These are phyloP conservation scores for Drosophila seclusa DNA, from an alignment of 2,888 invertebrate genomes.

Conservation along the genomic window DNA sequence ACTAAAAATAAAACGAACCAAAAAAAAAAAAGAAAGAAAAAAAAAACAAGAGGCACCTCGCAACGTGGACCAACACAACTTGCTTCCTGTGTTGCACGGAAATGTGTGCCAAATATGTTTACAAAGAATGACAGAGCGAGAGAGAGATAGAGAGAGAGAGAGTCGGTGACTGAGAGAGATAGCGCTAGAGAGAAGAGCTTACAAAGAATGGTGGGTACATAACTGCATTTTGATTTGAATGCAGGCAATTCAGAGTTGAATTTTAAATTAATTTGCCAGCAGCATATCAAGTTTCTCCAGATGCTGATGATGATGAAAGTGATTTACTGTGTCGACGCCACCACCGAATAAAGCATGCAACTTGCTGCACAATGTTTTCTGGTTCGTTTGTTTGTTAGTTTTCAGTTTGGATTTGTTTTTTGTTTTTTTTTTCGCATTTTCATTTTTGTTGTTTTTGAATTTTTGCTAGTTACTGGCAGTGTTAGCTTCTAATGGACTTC, in stretches of 20 bases:
- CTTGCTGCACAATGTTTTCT: conserved; percentile 43
- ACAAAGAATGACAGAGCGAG: conserved; percentile 18
- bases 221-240: conserved; percentile 30
- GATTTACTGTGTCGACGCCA: conserved; percentile 64
- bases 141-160: not conserved
- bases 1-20: conserved; percentile 43
- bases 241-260: conserved; percentile 41
- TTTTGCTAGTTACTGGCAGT: conserved; percentile 27
- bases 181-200: not conserved
- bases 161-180: not conserved
- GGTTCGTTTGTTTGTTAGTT: conserved; percentile 36
- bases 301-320: conserved; percentile 76
- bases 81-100: conserved; percentile 66
- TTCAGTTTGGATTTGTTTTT: conserved; percentile 10
- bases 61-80: conserved; percentile 29
- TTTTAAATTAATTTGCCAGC: conserved; percentile 44
- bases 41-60: not conserved
- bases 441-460: conserved; percentile 6
- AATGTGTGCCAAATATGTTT: conserved; percentile 69
- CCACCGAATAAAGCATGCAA: conserved; percentile 45
- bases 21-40: not conserved
- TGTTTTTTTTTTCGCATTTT: not conserved
- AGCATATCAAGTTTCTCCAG: conserved; percentile 47
- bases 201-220: conserved; percentile 8
- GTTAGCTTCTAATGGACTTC: conserved; percentile 33